Base-by-base conservation (phyloP, 2,888 invertebrate genomes). In the Villa cingulata region DNA sequence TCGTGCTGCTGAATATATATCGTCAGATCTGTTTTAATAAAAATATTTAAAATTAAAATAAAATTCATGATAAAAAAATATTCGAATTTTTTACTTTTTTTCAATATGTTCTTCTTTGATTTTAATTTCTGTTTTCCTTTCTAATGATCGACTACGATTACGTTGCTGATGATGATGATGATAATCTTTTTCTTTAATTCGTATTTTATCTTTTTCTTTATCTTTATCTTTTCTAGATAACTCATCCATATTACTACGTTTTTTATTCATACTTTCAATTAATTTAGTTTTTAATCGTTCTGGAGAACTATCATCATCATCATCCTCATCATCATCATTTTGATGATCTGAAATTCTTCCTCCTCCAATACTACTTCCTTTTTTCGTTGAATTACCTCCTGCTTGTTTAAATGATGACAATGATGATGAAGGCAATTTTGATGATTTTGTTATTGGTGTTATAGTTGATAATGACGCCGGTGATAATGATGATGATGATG, bases 221-320 rank as follows among this genome's bases (percentile, higher is more conserved):
- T 44, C 32, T 44, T 49, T 34, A 54, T 27, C 29, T 2, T 27
- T 7, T 41, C 10, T 16, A 15, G 19, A 12, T 23, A 6, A 4
- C n/a, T n/a, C n/a, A n/a, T n/a, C n/a, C n/a, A n/a, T n/a, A 27
- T 32, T 36, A 16, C 36, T 3, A 15, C 50, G 48, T 47, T 66
- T 68, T 10, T 62, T 57, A 45, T 65, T 64, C 62, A 70, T 65
- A 32, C 67, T 65, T 53, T 68, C 67, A 2, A 70, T 65, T 9
- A 64, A 61, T 39, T 66, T 65, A 36, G 61, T 59, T 50, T 70
- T 70, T n/a, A 68, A 58, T 18, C 64, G 62, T 54, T 66, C 68
- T 3, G 69, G 65, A 20, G 68, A 66, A 44, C 63, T 66, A 41
- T 62, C 62, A 40, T 63, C 62, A 29, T 54, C 52, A 2, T 41